phyloP scores from a whole-genome alignment of 2,113 vertebrate genomes.

The Eretmochelys imbricata region DNA sequence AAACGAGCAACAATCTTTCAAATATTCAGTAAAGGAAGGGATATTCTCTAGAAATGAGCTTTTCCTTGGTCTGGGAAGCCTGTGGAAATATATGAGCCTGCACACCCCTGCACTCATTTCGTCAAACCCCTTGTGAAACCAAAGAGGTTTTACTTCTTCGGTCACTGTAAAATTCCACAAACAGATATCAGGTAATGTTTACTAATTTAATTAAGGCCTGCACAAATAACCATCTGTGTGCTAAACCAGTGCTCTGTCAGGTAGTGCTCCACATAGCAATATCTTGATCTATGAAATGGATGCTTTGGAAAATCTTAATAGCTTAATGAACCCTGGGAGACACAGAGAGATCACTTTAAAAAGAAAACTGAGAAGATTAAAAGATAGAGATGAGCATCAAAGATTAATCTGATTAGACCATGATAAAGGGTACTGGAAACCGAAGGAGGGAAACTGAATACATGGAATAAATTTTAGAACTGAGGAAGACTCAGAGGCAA shows the following conservation, averaged over 20 bases:
- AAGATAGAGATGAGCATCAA: conserved; percentile 51
- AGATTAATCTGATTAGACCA: conserved; percentile 70
- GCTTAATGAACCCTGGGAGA: conserved; percentile 40
- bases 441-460: conserved; percentile 16
- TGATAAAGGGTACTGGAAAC: conserved; percentile 37
- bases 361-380: conserved; percentile 64
- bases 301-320: neutral
- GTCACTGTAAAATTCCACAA: conserved; percentile 11
- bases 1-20: neutral
- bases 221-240: conserved; percentile 30
- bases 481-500: neutral
- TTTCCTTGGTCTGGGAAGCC: neutral
- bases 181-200: conserved; percentile 15
- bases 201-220: conserved; percentile 32
- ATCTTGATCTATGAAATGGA: neutral
- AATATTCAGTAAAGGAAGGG: neutral
- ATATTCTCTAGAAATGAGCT: neutral
- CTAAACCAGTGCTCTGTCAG: neutral
- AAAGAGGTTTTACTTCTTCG: conserved; percentile 6
- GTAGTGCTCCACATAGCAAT: neutral
- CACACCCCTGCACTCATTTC: neutral
- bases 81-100: neutral
- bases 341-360: conserved; percentile 58
- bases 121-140: neutral
- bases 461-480: conserved; percentile 34